Conservation (phyloP, 2,888 invertebrate genomes). For the Liopterus haemorrhoidalis region DNA sequence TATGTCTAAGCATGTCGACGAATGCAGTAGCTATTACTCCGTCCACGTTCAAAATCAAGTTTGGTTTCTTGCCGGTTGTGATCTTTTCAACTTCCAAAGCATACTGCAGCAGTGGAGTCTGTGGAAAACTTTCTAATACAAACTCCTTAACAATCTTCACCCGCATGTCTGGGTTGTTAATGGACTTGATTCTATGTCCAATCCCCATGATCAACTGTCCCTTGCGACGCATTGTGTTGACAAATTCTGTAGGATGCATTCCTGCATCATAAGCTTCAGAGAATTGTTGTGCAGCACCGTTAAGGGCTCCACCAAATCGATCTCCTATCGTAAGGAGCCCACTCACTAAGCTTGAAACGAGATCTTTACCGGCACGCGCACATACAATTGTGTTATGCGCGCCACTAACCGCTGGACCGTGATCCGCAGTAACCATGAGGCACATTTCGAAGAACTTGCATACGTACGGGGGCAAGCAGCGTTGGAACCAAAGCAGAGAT, state of each 20-base stretch:
- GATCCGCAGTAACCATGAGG: slow-evolving; percentile 97
- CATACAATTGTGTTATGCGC: slow-evolving; percentile 97
- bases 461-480: slow-evolving; percentile 88
- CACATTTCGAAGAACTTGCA: slow-evolving; percentile 99
- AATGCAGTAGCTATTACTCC: slow-evolving; percentile 97
- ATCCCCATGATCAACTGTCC: slow-evolving; percentile 99
- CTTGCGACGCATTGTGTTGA: slow-evolving; percentile 93
- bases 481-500: slow-evolving; percentile 96
- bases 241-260: slow-evolving; percentile 95
- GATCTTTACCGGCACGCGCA: slow-evolving; percentile 96
- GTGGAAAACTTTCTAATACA: slow-evolving; percentile 88
- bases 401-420: slow-evolving; percentile 97
- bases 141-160: slow-evolving; percentile 96
- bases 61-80: slow-evolving; percentile 99
- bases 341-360: slow-evolving; percentile 91
- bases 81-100: slow-evolving; percentile 98
- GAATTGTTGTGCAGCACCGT: slow-evolving; percentile 96
- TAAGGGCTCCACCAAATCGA: slow-evolving; percentile 95
- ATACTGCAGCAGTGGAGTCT: slow-evolving; percentile 89
- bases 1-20: slow-evolving; percentile 91
- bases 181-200: slow-evolving; percentile 83
- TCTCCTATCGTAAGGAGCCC: slow-evolving; percentile 97
- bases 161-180: slow-evolving; percentile 98
- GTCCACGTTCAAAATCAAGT: slow-evolving; percentile 97
- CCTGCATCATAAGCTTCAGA: slow-evolving; percentile 93